Evolutionary conservation across 2,797 vertebrate species (phyloP), one percentile per base, ranked within the genome.

Genomic region (Argyrosomus regius): DNA sequence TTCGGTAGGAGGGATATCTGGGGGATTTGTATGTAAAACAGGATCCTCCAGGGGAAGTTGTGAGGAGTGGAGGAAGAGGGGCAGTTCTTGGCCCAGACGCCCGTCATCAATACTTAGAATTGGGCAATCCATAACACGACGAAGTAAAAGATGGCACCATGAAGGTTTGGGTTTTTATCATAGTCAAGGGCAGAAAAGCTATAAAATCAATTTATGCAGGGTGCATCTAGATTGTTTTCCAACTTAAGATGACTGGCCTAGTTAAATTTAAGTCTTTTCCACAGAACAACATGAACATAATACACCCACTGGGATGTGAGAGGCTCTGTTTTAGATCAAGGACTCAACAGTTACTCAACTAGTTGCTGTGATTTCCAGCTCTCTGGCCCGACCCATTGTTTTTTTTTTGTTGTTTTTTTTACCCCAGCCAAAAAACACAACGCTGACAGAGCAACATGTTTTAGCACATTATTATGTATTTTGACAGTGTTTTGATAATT

Each of bases 11-110:
- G 16, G 3, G 50, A 61, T 75, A 58, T 61, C 75, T 65, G 24
- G 31, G 41, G 71, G 61, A 68, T n/a, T 71, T 76, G 17, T 56
- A 64, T 83, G 77, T 78, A 58, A 70, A 83, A 82, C 54, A 69
- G 31, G n/a, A 79, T 64, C 70, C 72, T 85, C 20, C 16, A 10
- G 17, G 54, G 59, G 64, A 58, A 70, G 5, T 17, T 35, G 4
- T 31, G 20, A 57, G 16, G 62, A 18, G 41, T 20, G 45, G 6
- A 63, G 50, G 68, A 80, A 6, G 20, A 5, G 20, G 48, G 28
- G n/a, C 49, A 64, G 63, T 76, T 62, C 64, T 81, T 79, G 60
- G 75, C 77, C 18, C 35, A 31, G 39, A 24, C 4, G 17, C 7
- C 46, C 6, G 3, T 48, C 64, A 86, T 83, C 63, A 73, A 74